A percentile compares a stretch with the other conserved stretches of the same genome.
Conservation (phyloP, 2,797 vertebrate genomes). For the Hephaestus fuliginosus region DNA sequence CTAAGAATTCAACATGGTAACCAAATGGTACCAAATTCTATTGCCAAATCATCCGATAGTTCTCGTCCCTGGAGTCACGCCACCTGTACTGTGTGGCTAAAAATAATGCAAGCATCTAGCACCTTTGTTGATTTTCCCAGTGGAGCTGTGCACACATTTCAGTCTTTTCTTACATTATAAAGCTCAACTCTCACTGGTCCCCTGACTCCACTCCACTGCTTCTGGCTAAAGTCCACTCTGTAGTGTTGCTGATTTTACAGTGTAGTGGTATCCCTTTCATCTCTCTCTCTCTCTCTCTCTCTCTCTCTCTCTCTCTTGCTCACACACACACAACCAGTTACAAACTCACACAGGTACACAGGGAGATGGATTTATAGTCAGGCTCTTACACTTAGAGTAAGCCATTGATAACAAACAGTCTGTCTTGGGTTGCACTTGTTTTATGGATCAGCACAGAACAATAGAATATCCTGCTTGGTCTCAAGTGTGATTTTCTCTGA, state of each 20-base stretch:
- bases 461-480: constrained; percentile 43
- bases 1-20: not conserved
- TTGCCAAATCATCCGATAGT: not conserved
- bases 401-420: constrained; percentile 37
- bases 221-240: constrained; percentile 27
- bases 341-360: constrained; percentile 35
- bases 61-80: not conserved
- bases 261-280: constrained; percentile 11
- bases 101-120: constrained; percentile 7
- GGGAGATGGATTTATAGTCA: constrained; percentile 47
- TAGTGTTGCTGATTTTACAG: constrained; percentile 36
- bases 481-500: constrained; percentile 49
- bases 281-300: not conserved
- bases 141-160: constrained; percentile 24
- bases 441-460: constrained; percentile 25
- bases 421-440: constrained; percentile 35
- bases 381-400: constrained; percentile 16
- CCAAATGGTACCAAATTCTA: not conserved
- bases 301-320: not conserved
- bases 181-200: constrained; percentile 34
- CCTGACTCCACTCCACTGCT: constrained; percentile 43
- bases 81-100: not conserved
- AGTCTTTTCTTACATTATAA: constrained; percentile 41
- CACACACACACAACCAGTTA: not conserved
- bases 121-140: constrained; percentile 35